phyloP scores from a whole-genome alignment of 2,113 vertebrate species.

The Dipodomys merriami region DNA sequence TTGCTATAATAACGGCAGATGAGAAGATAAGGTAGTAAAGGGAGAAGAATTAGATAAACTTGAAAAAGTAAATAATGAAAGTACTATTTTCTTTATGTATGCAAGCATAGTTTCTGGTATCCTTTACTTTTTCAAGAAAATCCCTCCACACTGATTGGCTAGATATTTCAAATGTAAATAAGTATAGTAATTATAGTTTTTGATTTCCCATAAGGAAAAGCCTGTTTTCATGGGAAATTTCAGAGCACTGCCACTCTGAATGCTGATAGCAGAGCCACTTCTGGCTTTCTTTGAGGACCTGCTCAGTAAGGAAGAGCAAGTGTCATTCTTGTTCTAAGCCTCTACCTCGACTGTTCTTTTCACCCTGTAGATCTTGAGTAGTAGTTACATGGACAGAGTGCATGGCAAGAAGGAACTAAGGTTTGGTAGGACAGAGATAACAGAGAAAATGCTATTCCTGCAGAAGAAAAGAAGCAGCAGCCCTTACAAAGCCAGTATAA shows the following conservation, averaged over 20 bases:
- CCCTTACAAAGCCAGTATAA: not conserved
- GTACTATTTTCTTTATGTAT: conserved; percentile 30
- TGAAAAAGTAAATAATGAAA: conserved; percentile 55
- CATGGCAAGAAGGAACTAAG: not conserved
- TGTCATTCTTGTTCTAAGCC: not conserved
- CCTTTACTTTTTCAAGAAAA: conserved; percentile 51
- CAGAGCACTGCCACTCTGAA: not conserved
- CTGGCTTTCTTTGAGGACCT: not conserved
- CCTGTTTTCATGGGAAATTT: conserved; percentile 43
- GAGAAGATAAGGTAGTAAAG: conserved; percentile 51
- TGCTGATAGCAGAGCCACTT: not conserved
- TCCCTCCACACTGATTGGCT: conserved; percentile 44
- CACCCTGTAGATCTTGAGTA: not conserved
- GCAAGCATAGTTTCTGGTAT: conserved; percentile 62
- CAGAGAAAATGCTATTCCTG: conserved; percentile 5
- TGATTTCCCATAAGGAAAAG: conserved; percentile 18
- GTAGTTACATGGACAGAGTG: not conserved
- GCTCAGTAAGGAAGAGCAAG: not conserved
- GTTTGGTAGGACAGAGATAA: not conserved
- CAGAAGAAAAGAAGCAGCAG: not conserved
- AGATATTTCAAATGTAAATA: conserved; percentile 55
- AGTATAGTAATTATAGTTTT: conserved; percentile 34
- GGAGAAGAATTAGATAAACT: conserved; percentile 1
- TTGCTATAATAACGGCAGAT: conserved; percentile 37
- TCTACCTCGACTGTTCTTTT: not conserved